Evolutionary conservation across 2,113 vertebrate genomes (phyloP), one percentile per base, ranked within the genome.

Genomic region (Phaethon lepturus): DNA sequence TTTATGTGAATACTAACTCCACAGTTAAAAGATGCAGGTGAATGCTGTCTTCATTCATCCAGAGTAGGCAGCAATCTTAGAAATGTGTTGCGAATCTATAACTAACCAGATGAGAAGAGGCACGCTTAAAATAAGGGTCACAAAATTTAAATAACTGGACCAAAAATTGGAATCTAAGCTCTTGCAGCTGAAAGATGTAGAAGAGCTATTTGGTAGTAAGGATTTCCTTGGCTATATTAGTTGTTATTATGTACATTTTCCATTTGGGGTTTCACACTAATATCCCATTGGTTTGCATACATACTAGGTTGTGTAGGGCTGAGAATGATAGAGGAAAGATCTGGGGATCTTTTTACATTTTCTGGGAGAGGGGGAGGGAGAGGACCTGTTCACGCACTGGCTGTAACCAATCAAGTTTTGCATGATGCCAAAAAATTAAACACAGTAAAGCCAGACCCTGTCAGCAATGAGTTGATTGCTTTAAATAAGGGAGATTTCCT

Each of bases 401-500:
- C 97, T 98, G 98, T 93, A 98, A 98, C 97, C 97, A 98, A 98
- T 98, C 97, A 98, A 98, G 91, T 97, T 98, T 97, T 98, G 84
- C 97, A 97, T 96, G 96, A 98, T 98, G 98, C 98, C 98, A 98
- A 98, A 98, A 98, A 98, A 98, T 98, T 97, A 98, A 98, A 98
- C 97, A 98, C 96, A 97, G 96, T 98, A 97, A 98, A 98, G 96
- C 97, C 98, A 98, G 98, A 97, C 97, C 93, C 93, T 98, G 97
- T 98, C 98, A 98, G 97, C 98, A 98, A 95, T 7, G 53, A 98
- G 97, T 84, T 98, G 98, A 99, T 99, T 99, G 98, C 98, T 98
- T 98, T 98, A 98, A 99, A 98, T 98, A 98, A 98, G 98, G 97
- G 98, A 98, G 98, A 98, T 98, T 99, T 99, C 98, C 98, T 98